Conservation (phyloP, 2,113 vertebrate species). For the Pelmatolapia mariae region DNA sequence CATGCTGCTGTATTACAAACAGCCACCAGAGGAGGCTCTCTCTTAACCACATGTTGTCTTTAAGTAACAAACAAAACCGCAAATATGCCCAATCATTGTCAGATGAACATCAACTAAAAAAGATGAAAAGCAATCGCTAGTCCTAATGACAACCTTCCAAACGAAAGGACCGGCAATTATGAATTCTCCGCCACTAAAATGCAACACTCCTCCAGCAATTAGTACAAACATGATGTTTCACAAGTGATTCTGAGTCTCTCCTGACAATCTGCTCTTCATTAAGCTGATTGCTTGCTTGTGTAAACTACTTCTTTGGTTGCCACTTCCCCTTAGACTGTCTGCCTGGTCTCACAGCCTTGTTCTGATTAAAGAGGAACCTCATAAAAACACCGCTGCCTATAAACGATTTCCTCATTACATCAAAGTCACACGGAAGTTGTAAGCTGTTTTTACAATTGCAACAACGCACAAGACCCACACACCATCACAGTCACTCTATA, state of each 20-base stretch:
- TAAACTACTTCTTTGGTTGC: background rate
- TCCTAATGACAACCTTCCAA: background rate
- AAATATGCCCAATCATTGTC: background rate
- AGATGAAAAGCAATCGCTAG: background rate
- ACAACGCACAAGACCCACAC: conserved; percentile 7
- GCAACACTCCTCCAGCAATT: background rate
- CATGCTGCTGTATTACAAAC: background rate
- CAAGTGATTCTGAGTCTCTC: conserved; percentile 17
- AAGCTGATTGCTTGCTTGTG: conserved; percentile 44
- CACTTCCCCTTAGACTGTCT: background rate
- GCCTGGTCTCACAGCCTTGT: conserved; percentile 9
- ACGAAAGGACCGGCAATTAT: background rate
- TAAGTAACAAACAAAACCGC: conserved; percentile 10
- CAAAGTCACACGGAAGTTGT: conserved; percentile 69
- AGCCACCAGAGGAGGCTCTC: conserved; percentile 43
- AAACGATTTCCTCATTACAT: conserved; percentile 66
- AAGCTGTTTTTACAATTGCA: conserved; percentile 31
- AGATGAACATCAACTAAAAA: background rate
- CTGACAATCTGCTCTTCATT: conserved; percentile 62
- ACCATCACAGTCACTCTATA: background rate
- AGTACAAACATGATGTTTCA: conserved; percentile 13
- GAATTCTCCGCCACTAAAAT: background rate
- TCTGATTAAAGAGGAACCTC: conserved; percentile 66
- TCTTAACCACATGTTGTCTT: background rate
- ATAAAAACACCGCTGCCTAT: conserved; percentile 51